Base-by-base conservation (phyloP, 2,888 invertebrate species). In the Thecocarcelia acutangulata region DNA sequence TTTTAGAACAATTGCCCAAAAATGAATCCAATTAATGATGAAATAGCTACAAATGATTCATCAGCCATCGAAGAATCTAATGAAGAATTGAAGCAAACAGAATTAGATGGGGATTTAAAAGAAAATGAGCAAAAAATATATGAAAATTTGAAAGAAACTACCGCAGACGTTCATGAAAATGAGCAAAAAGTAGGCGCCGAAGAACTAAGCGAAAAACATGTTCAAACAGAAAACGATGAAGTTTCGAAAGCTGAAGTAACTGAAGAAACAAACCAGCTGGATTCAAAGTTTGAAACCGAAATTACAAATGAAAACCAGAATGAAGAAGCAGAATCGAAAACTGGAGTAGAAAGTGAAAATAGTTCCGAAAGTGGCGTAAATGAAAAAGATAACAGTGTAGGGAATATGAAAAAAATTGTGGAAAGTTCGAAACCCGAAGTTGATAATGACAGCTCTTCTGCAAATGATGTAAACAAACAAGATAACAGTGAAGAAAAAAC, bases 21-120 rank as follows among this genome's bases (percentile, higher is more conserved):
- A 28, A 79, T 79, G 78, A 79, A 79, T 66, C 59, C 78, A 2
- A 66, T 66, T 21, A 73, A 73, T 37, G 78, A 59, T 21, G 44
- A 52, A 73, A 52, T 52, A 12, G 13, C 66, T 37, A 21, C 44
- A 40, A 72, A 52, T 19, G 59, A 48, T 19, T 11, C 33, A 37
- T 11, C 33, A 58, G 48, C 42, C 37, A 21, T 11, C 0, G 13
- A 21, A 24, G 52, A 68, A 42, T 40, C n/a, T 42, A 3, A 9
- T 17, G 64, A n/a, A 2, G 33, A 33, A 2, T n/a, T 24, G 56
- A 12, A 1, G 37, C 50, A 5, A 9, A 42, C 1, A 28, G 58
- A 12, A 33, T 33, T 33, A 33, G 9, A 9, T 33, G 33, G 8
- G 8, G 33, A 9, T 1, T 33, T 9, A 33, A 9, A 33, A 21